Conservation (phyloP, 2,888 invertebrate species). For the Mimachlamys varia region DNA sequence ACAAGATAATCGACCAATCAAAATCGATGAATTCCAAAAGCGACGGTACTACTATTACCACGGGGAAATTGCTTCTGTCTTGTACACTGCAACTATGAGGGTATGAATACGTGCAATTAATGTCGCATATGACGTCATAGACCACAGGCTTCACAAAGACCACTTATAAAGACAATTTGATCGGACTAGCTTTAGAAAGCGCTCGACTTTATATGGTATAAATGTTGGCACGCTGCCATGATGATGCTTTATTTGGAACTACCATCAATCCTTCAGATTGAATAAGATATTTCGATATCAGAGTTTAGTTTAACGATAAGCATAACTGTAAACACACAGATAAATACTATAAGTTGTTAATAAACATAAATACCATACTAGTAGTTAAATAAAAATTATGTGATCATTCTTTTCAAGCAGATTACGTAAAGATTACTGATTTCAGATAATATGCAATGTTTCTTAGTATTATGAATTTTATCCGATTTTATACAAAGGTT, state of each 20-base stretch:
- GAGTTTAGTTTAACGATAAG: background rate
- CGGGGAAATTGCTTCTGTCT: constrained; percentile 7
- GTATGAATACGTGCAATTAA: constrained; percentile 1
- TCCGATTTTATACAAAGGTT: too few species aligned
- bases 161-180: constrained; percentile 3
- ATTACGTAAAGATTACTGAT: too few species aligned
- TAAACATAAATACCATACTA: too few species aligned
- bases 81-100: background rate
- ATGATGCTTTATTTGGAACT: background rate
- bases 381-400: too few species aligned
- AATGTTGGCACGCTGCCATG: background rate
- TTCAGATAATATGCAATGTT: too few species aligned
- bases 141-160: background rate
- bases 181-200: background rate
- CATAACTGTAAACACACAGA: background rate
- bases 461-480: too few species aligned
- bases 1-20: constrained; percentile 12
- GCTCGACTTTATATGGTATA: background rate
- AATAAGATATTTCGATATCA: background rate
- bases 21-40: constrained; percentile 9
- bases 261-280: background rate
- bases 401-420: too few species aligned
- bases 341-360: too few species aligned
- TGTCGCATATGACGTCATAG: constrained; percentile 14
- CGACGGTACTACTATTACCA: background rate